Percentiles rank a stretch among this genome's conserved stretches.
Evolutionary conservation across 1,140 invertebrate genomes (phyloP).

Genomic region (Cecropterus lyciades): DNA sequence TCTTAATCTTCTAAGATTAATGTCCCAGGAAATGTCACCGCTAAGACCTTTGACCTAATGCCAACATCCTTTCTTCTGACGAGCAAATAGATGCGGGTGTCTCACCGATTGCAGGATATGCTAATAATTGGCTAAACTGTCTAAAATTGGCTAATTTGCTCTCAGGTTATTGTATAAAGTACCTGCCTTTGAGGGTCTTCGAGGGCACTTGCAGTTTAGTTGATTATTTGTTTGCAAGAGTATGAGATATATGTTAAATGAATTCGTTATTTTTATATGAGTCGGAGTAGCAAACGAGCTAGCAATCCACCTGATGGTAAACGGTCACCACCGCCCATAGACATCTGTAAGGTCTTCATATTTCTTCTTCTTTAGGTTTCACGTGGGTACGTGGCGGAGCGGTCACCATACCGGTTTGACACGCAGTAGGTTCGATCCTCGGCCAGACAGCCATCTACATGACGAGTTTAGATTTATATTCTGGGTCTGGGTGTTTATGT

Average conservation of each 20-base stretch:
- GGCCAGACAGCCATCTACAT: too few relatives aligned
- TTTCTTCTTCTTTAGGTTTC: too few relatives aligned
- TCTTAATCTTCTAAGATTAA: background rate
- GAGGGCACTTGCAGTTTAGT: slow-evolving; percentile 7
- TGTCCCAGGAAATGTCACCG: slow-evolving; percentile 26
- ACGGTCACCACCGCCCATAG: too few relatives aligned
- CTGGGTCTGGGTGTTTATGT: too few relatives aligned
- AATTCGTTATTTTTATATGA: too few relatives aligned
- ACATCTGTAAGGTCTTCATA: too few relatives aligned
- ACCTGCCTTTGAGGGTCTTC: slow-evolving; percentile 6
- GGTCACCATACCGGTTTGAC: too few relatives aligned
- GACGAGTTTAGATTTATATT: too few relatives aligned
- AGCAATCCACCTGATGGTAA: too few relatives aligned
- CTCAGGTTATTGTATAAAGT: slow-evolving; percentile 30
- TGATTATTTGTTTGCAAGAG: slow-evolving; percentile 9
- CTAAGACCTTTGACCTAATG: slow-evolving; percentile 41
- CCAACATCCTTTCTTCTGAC: slow-evolving; percentile 27
- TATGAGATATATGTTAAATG: background rate
- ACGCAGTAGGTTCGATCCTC: too few relatives aligned
- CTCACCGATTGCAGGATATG: slow-evolving; percentile 65
- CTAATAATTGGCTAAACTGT: slow-evolving; percentile 72
- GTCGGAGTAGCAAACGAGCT: too few relatives aligned
- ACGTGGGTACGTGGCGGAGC: too few relatives aligned
- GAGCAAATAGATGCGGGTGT: slow-evolving; percentile 52
- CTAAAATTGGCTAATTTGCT: slow-evolving; percentile 52